These are phyloP conservation scores for Margarornis squamiger DNA, from an alignment of 2,797 vertebrate genomes.

Conservation along the genomic window DNA sequence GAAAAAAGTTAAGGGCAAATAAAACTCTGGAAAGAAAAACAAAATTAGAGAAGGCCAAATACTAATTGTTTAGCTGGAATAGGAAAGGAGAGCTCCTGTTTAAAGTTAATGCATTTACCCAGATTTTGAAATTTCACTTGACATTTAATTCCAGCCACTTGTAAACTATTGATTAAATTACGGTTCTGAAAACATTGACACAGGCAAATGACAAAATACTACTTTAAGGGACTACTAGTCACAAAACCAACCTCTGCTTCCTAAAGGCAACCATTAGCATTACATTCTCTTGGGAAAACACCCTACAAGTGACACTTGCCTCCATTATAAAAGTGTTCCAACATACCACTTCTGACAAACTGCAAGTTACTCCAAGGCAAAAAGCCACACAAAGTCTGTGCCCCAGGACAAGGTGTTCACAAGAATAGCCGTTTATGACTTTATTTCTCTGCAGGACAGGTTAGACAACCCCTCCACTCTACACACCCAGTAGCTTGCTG, in stretches of 20 bases:
- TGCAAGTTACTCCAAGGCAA: background rate
- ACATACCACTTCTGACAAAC: background rate
- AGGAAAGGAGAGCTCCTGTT: conserved; percentile 4
- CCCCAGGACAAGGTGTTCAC: background rate
- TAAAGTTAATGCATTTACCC: background rate
- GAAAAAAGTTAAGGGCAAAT: background rate
- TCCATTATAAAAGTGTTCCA: background rate
- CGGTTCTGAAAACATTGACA: background rate
- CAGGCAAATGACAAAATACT: background rate
- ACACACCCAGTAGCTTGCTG: background rate
- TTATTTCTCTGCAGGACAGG: background rate
- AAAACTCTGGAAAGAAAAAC: background rate
- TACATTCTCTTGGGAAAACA: background rate
- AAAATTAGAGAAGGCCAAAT: background rate
- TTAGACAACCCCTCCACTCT: accelerated
- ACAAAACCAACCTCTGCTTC: background rate
- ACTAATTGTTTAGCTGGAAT: background rate
- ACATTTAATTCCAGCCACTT: conserved; percentile 1
- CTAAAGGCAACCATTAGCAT: background rate
- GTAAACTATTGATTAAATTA: conserved; percentile 31
- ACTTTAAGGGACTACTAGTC: background rate
- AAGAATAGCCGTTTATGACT: background rate
- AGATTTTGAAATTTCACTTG: conserved; percentile 43
- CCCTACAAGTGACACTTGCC: background rate
- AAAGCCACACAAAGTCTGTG: background rate